Evolutionary conservation across 2,797 vertebrate species (phyloP).

Genomic region (Taeniopygia guttata): DNA sequence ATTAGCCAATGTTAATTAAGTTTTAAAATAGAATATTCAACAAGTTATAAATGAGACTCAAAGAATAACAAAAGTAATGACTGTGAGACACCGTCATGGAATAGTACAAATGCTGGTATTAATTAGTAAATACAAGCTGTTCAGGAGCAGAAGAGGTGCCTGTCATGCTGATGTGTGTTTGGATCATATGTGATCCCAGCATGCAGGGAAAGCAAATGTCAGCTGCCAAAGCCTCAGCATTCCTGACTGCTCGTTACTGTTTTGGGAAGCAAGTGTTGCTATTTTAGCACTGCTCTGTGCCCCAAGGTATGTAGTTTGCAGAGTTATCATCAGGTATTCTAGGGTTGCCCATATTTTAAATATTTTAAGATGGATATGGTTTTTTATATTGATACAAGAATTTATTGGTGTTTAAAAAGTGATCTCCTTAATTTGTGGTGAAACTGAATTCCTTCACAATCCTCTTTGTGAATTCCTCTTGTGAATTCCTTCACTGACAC

Average conservation of each 20-base stretch:
- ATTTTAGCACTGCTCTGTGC: fast-evolving
- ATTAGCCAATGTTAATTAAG: not conserved
- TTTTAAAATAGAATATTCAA: conserved; percentile 11
- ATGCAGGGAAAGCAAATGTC: not conserved
- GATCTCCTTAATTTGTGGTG: not conserved
- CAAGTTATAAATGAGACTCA: not conserved
- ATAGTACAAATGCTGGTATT: not conserved
- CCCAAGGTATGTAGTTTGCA: not conserved
- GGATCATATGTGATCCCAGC: not conserved
- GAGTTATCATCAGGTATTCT: not conserved
- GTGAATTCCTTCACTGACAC: not conserved
- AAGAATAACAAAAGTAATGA: not conserved
- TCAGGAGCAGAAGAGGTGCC: not conserved
- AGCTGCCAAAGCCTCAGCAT: not conserved
- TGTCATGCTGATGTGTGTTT: not conserved
- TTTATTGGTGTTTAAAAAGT: not conserved
- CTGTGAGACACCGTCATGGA: not conserved
- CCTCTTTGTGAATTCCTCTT: not conserved
- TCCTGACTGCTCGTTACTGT: not conserved
- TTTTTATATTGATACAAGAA: not conserved
- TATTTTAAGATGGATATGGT: not conserved
- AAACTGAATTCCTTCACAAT: not conserved
- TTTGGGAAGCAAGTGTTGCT: not conserved
- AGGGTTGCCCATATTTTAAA: not conserved
- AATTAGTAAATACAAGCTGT: conserved; percentile 35